phyloP scores from a whole-genome alignment of 2,113 vertebrate genomes.

The Odontesthes bonariensis region DNA sequence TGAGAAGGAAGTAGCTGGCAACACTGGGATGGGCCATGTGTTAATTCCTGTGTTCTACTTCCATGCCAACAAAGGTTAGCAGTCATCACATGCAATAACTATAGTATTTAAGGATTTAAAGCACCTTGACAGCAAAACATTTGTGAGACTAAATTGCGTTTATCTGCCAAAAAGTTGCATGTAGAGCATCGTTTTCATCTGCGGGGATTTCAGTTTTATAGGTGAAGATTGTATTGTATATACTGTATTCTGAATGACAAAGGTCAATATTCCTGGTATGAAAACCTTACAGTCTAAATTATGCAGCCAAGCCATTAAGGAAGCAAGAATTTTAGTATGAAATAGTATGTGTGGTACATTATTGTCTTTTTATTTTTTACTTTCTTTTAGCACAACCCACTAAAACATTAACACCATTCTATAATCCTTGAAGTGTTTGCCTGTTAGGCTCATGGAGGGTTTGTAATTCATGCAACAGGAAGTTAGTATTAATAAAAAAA shows the following conservation, averaged over 20 bases:
- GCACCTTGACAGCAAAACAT: background rate
- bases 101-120: background rate
- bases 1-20: slow-evolving; percentile 78
- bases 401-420: too few relatives aligned
- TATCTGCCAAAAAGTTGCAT: background rate
- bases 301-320: too few relatives aligned
- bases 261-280: background rate
- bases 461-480: too few relatives aligned
- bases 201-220: background rate
- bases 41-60: slow-evolving; percentile 89
- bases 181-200: background rate
- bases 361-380: too few relatives aligned
- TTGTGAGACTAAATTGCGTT: background rate
- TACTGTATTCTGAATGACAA: background rate
- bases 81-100: background rate
- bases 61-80: slow-evolving; percentile 82
- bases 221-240: background rate
- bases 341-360: too few relatives aligned
- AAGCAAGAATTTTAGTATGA: too few relatives aligned
- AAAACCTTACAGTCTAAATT: too few relatives aligned
- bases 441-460: too few relatives aligned
- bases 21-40: slow-evolving; percentile 85
- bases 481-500: too few relatives aligned
- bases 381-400: too few relatives aligned
- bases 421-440: too few relatives aligned